These are phyloP conservation scores for Mactromeris polynyma DNA, from an alignment of 2,888 invertebrate species.

Conservation along the genomic window DNA sequence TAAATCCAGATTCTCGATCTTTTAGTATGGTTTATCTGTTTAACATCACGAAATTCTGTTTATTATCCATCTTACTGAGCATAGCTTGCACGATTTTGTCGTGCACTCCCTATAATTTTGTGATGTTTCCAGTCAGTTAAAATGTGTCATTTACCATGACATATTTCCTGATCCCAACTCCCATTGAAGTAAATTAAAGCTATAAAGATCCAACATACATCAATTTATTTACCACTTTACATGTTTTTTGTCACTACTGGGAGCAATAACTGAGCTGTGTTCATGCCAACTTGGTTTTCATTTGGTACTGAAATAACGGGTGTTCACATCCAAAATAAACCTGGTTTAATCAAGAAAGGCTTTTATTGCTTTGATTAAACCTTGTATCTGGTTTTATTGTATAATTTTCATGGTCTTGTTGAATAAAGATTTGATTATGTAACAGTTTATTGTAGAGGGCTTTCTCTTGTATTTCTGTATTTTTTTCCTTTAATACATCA, in stretches of 20 bases:
- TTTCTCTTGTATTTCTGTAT: neutral
- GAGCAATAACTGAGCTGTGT: neutral
- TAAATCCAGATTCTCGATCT: too few relatives aligned
- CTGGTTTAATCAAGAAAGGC: neutral
- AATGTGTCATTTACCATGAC: conserved; percentile 9
- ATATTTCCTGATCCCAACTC: neutral
- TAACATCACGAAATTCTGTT: too few relatives aligned
- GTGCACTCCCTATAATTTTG: neutral
- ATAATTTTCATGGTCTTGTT: neutral
- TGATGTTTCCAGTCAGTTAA: conserved; percentile 2
- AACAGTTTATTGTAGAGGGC: neutral
- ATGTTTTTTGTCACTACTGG: neutral
- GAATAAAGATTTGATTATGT: neutral
- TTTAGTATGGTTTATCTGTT: too few relatives aligned
- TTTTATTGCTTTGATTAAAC: neutral
- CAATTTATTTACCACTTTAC: neutral
- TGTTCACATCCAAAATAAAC: neutral
- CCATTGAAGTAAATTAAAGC: conserved; percentile 2
- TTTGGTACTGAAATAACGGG: neutral
- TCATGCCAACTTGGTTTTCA: neutral
- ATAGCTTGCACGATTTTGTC: neutral
- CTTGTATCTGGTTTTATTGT: neutral
- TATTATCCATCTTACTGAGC: too few relatives aligned
- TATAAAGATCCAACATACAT: neutral
- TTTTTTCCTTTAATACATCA: neutral